Conservation (phyloP, 2,113 vertebrate species). For the Bos taurus region DNA sequence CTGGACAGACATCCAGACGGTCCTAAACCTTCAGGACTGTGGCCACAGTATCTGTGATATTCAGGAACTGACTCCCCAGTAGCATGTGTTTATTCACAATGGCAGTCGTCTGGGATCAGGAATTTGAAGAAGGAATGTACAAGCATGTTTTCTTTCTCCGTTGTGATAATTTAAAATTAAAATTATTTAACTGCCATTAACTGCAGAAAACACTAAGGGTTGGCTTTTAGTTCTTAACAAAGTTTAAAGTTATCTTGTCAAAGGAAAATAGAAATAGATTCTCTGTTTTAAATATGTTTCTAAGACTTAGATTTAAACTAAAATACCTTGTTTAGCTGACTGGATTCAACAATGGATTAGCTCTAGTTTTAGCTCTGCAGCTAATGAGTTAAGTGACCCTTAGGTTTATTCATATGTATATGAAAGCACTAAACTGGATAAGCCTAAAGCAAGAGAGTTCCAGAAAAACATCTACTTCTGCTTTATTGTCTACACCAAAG, state of each 20-base stretch:
- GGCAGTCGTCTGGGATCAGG: neutral
- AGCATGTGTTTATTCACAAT: neutral
- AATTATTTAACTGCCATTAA: neutral
- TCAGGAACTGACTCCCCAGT: neutral
- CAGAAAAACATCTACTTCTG: neutral
- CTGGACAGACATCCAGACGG: neutral
- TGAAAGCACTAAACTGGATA: neutral
- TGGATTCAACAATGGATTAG: neutral
- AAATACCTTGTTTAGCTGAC: neutral
- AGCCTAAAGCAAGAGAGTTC: neutral
- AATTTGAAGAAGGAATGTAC: neutral
- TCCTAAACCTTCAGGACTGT: neutral
- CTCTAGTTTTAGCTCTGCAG: neutral
- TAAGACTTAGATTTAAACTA: neutral
- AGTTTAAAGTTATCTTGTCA: neutral
- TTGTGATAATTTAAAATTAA: neutral
- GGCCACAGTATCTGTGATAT: neutral
- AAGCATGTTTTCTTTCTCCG: neutral
- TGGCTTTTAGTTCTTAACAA: neutral
- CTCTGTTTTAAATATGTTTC: neutral
- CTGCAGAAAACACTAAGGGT: neutral
- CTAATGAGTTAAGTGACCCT: neutral
- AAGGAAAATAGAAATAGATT: neutral
- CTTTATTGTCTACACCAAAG: neutral
- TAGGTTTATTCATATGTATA: neutral